These are phyloP conservation scores for Drosophila melanosoma DNA, from an alignment of 2,888 invertebrate species.

Conservation along the genomic window DNA sequence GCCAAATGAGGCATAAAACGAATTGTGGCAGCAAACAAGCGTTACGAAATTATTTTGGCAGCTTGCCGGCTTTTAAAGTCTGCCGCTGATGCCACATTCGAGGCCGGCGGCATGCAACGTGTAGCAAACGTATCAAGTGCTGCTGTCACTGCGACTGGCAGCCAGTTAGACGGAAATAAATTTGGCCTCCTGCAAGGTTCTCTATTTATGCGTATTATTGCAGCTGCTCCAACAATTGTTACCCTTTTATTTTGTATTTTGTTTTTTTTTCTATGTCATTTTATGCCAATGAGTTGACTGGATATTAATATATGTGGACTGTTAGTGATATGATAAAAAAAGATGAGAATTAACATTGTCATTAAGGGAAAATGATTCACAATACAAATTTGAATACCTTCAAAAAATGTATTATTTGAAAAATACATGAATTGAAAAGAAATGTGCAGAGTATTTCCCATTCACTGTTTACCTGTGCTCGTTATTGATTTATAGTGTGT, in stretches of 20 bases:
- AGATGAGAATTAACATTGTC: background rate
- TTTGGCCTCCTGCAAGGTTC: background rate
- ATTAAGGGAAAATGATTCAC: background rate
- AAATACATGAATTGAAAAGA: background rate
- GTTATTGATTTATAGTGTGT: constrained; percentile 62
- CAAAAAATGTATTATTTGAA: background rate
- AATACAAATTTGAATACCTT: background rate
- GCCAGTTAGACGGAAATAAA: background rate
- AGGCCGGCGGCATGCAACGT: constrained; percentile 29
- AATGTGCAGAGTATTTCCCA: background rate
- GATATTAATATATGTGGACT: background rate
- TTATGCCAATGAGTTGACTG: background rate
- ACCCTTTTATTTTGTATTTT: background rate
- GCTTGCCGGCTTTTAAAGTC: constrained; percentile 59
- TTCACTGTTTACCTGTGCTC: constrained; percentile 6
- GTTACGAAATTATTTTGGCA: constrained; percentile 72
- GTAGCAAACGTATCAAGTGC: constrained; percentile 5
- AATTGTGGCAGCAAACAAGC: constrained; percentile 46
- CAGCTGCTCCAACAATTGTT: background rate
- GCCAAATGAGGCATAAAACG: constrained; percentile 10
- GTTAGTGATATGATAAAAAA: background rate
- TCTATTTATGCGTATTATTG: background rate
- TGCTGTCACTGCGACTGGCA: constrained; percentile 22
- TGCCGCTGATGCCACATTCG: constrained; percentile 36
- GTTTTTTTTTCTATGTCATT: background rate